phyloP scores from a whole-genome alignment of 2,888 invertebrate genomes.

The Psylliodes chrysocephalus region DNA sequence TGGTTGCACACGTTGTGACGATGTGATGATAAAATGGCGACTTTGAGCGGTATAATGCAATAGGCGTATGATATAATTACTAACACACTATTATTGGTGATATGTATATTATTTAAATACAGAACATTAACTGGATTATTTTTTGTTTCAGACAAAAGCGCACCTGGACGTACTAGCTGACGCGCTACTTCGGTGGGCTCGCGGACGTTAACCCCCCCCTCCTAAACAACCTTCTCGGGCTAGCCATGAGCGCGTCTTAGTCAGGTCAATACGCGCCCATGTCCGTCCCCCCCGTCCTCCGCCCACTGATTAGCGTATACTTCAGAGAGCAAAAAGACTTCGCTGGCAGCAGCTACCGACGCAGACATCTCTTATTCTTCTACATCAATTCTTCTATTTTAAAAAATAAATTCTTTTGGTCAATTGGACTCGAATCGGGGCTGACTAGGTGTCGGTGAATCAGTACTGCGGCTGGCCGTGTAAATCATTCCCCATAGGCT shows the following conservation, averaged over 20 bases:
- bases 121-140: conserved; percentile 33
- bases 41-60: too few relatives aligned
- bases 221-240: conserved; percentile 41
- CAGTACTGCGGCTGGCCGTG: conserved; percentile 56
- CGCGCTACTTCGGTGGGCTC: conserved; percentile 92
- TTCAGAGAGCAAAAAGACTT: conserved; percentile 65
- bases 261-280: conserved; percentile 60
- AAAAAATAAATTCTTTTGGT: conserved; percentile 16
- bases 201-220: conserved; percentile 78
- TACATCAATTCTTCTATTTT: conserved; percentile 16
- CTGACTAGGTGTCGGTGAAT: conserved; percentile 44
- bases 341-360: conserved; percentile 56
- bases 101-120: neutral
- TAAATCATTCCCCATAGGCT: conserved; percentile 58
- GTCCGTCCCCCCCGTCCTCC: conserved; percentile 44
- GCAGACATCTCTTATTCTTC: conserved; percentile 30
- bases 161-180: conserved; percentile 95
- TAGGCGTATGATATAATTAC: too few relatives aligned
- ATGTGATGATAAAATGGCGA: too few relatives aligned
- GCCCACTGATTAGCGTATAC: conserved; percentile 60
- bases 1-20: too few relatives aligned
- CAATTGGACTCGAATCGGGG: conserved; percentile 35
- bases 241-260: conserved; percentile 56
- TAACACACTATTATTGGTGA: too few relatives aligned
- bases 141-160: conserved; percentile 87